Evolutionary conservation across 1,140 invertebrate genomes (phyloP), one percentile per base, ranked within the genome.

Genomic region (Drosophila grimshawi): DNA sequence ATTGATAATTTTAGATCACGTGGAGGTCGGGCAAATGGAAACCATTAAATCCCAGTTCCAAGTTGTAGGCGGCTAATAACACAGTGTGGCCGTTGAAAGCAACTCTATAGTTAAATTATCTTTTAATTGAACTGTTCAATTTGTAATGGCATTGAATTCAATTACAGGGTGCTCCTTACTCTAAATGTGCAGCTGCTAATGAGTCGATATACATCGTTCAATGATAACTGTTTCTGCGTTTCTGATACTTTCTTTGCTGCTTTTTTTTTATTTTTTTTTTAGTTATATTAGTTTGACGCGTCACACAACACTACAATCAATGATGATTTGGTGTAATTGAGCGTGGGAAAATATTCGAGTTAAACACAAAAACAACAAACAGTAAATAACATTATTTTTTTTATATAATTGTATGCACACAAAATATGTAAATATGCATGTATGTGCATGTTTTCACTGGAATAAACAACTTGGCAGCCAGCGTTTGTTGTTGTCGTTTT

Each of bases 111-210:
- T 66, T 66, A 66, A 66, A 72, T 66, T 45, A 46, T 55, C 33
- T 48, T 73, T 73, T 67, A 73, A 73, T 73, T 73, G 56, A 60
- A 60, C 10, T 27, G 62, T 57, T 59, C 62, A 59, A 72, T 72
- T 72, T 51, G 37, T 32, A 32, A 3, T 43, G 53, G 19, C 48
- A 60, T 48, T 19, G 27, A 32, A n/a, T 1, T 6, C 4, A 27
- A 5, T 51, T 55, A 67, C 32, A 73, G 70, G 55, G 55, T 67
- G 70, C 3, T 19, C 4, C 35, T 7, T 37, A 37, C 35, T 19
- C 19, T 19, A 37, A 4, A 33, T 33, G 5, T 33, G 33, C 3
- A 33, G 33, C 33, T 4, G 49, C 10, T 51, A n/a, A n/a, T 33
- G 5, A 49, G 32, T 30, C 8, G 49, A 51, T 51, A 33, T 33